Base-by-base conservation (phyloP, 2,113 vertebrate genomes). In the Camelus bactrianus region DNA sequence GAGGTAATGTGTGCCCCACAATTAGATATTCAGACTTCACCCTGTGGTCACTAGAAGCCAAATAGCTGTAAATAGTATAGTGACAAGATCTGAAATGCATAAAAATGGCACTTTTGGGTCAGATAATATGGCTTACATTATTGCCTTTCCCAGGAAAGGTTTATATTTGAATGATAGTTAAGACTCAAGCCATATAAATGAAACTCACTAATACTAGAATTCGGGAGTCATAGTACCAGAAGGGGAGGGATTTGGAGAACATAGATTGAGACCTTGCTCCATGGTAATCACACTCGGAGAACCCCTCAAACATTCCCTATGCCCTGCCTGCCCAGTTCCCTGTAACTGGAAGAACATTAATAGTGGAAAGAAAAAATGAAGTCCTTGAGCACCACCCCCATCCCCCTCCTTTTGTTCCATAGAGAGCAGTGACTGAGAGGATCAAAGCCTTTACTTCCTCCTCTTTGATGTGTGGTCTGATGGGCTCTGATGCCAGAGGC, bases 401-500 rank as follows among this genome's bases (percentile, higher is more conserved):
- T 10, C 67, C 20, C 20, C 65, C 46, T 50, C 50, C 48, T 90
- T 87, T 69, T 67, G 89, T 89, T 96, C 88, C 54, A 72, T 14
- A 50, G 72, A 89, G 52, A 90, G 62, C 91, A 67, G 35, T n/a
- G 88, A 48, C 69, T 58, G 35, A 83, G 88, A 84, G 85, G 92
- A 98, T 97, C 96, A 98, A 97, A 97, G 92, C 65, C 1, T 69
- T 83, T 54, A 82, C 87, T 97, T 97, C 92, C 86, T 93, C 84
- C 50, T 81, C 97, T 97, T 96, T 97, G 97, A 97, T 97, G 97
- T 97, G 58, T 89, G 93, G 81, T 72, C 85, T 15, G 79, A 92
- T 82, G 19, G 28, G 81, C 76, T 90, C 91, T 94, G 85, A 96
- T 89, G 91, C 81, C 97, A 95, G 91, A 48, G 35, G 69, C 35